Evolutionary conservation across 2,888 invertebrate genomes (phyloP), one percentile per base, ranked within the genome.

Genomic region (Drosophila basisetae): DNA sequence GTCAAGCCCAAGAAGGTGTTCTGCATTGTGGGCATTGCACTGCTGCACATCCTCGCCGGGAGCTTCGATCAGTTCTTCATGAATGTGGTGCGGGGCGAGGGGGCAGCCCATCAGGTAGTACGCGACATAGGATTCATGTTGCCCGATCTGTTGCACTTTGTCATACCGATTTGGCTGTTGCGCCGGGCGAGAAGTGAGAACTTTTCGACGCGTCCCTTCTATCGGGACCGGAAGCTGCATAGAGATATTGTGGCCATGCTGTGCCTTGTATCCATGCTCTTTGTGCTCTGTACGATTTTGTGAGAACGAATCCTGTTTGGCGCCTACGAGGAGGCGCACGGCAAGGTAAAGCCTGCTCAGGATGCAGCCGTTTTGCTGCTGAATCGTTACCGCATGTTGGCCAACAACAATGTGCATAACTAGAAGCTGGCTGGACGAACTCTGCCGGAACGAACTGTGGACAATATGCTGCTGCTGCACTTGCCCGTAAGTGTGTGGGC

Each of bases 51-150:
- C 74, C 91, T 95, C 43, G 95, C 95, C 53, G 95, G 95, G 75
- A 94, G 95, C 63, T 95, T 94, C 91, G 96, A 96, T 93, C 96
- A 96, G 90, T 96, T 96, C 92, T 91, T 93, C 33, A 93, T 94
- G 67, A 96, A 95, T 92, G 95, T 96, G 61, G 91, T 96, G 28
- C 94, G 94, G 63, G 95, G 95, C 58, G 95, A 95, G 91, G 96
- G 96, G 9, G 94, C 94, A 75, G 94, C 95, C 28, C 96, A 96
- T 93, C 96, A 96, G 94, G 95, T 95, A 60, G 94, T 96, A 60
- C 94, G 96, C 16, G 96, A 96, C 92, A 92, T 96, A 76, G 95
- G 95, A 39, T 95, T 96, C 82, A 96, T 96, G 96, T 94, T 95
- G 68, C 95, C 96, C 33, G 96, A 96, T 84, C 91, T 95, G 54